Evolutionary conservation across 2,797 vertebrate genomes (phyloP), one percentile per base, ranked within the genome.

Genomic region (Amazona ochrocephala): DNA sequence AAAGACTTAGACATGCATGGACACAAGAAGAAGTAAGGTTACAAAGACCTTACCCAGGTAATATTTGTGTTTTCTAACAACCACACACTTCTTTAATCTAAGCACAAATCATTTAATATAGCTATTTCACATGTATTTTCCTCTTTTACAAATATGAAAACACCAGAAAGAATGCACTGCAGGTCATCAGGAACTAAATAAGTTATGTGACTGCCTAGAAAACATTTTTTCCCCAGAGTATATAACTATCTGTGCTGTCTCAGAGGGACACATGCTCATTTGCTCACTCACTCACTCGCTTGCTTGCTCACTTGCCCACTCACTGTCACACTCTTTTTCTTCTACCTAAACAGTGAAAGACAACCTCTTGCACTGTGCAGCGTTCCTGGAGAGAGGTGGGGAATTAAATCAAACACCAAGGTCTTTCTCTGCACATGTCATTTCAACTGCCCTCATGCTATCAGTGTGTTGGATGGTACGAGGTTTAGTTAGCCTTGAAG

Each of bases 341-440:
- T 47, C 34, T 45, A 16, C 37, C 20, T 51, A 16, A 47, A 16
- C 21, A 44, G 6, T 34, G 34, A 32, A 66, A 77, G 20, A 30
- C 9, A 58, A 27, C 24, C 24, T 62, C 24, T 61, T 66, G 17
- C 3, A 67, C 21, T 48, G 5, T 19, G 5, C 27, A 27, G 7
- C 8, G 5, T 26, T 79, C 13, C 21, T 18, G 47, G 26, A 60
- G 8, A 47, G 10, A 29, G 2, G 7, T 39, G 20, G 2, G 4
- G 15, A 81, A 66, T 30, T 58, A 53, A 66, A 53, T 34, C 30
- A 1, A 4, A 30, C 4, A 54, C 3, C 34, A 50, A 64, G 20
- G 4, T 42, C 15, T 79, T 61, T 47, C 13, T 75, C 81, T 68
- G 23, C 7, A 48, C 4, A 8, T 0, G 2, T 13, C 0, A 0